Percentiles rank a stretch among this genome's conserved stretches.
These are phyloP conservation scores for Cygnus olor DNA, from an alignment of 2,797 vertebrate species.

Conservation along the genomic window DNA sequence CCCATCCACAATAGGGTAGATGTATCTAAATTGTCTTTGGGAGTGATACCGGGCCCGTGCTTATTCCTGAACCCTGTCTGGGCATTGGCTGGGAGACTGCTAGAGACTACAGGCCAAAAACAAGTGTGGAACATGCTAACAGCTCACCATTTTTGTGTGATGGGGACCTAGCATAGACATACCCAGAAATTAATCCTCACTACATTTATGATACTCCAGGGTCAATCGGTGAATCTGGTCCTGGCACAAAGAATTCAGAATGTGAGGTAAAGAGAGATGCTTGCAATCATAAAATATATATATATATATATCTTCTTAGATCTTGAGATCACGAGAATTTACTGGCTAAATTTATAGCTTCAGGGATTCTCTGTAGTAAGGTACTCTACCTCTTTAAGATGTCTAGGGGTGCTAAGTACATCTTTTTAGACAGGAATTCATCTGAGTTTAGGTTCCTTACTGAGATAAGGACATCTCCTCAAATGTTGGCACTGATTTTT, in stretches of 20 bases:
- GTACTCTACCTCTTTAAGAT: background rate
- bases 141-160: background rate
- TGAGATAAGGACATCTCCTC: background rate
- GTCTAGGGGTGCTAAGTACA: background rate
- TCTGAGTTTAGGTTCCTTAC: background rate
- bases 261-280: background rate
- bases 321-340: background rate
- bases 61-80: background rate
- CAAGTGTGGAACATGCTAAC: background rate
- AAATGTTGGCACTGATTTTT: background rate
- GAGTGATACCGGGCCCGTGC: background rate
- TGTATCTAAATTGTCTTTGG: background rate
- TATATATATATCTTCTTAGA: no score
- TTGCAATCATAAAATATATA: background rate
- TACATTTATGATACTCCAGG: background rate
- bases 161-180: background rate
- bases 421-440: background rate
- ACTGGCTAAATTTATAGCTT: background rate
- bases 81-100: background rate
- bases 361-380: background rate
- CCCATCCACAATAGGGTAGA: background rate
- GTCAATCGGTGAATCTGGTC: background rate
- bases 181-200: background rate
- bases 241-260: background rate
- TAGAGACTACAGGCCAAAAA: rapidly evolving